Base-by-base conservation (phyloP, 1,140 invertebrate genomes). In the Bombus balteatus region DNA sequence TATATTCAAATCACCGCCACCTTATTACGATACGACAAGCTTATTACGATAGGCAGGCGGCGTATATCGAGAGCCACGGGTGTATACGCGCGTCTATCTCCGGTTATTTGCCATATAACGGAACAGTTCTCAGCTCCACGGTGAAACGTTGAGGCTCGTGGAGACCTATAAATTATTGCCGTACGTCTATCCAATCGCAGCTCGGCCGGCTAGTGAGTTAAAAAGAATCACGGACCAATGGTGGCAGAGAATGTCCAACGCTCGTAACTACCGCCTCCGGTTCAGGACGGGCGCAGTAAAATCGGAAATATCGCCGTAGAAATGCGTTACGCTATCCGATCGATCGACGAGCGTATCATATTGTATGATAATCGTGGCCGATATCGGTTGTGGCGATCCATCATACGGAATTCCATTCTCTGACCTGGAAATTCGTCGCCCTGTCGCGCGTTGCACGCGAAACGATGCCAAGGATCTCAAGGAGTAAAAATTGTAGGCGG, bases 131-230 rank as follows among this genome's bases (percentile, higher is more conserved):
- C 77, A 72, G 47, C 41, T 43, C 41, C 8, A 15, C 37, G 68
- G 65, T 66, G 32, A 34, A 87, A 82, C 41, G 34, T 53, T 41
- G 78, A 73, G 70, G 25, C 74, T 71, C 68, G 76, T n/a, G 76
- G 70, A 88, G 74, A 77, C 47, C 72, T 59, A 90, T 90, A 90
- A 90, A 90, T 90, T 90, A 90, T 78, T 75, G 65, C 83, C 83
- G 53, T 25, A 34, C 43, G 86, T 81, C 72, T 74, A 41, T 88
- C 89, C 89, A 90, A 90, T 90, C 89, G 83, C 87, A 70, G 59
- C 71, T 28, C 74, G 25, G 59, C 87, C 53, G 62, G 59, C 15
- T 39, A 22, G 32, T 39, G 47, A 37, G 53, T 77, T 80, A 74
- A 88, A 90, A 90, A 90, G 25, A 90, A 76, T 39, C 65, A 6